phyloP scores from a whole-genome alignment of 2,797 vertebrate genomes.

The Hephaestus fuliginosus region DNA sequence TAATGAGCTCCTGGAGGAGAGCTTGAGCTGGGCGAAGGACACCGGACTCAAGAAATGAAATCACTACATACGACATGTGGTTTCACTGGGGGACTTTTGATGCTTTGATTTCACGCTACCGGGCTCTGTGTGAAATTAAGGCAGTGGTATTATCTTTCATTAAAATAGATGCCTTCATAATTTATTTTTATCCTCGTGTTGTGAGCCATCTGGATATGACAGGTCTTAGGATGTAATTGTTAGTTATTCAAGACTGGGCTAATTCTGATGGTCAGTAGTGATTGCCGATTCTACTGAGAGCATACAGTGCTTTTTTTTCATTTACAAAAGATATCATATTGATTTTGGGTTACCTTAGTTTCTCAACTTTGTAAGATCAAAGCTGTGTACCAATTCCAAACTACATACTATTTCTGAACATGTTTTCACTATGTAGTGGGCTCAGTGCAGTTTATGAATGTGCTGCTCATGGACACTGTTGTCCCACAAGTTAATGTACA shows the following conservation, averaged over 20 bases:
- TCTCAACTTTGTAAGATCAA: not conserved
- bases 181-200: constrained; percentile 34
- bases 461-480: no score
- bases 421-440: not conserved
- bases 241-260: constrained; percentile 26
- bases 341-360: no score
- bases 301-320: not conserved
- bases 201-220: constrained; percentile 32
- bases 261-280: constrained; percentile 7
- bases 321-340: not conserved
- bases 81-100: constrained; percentile 15
- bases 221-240: constrained; percentile 38
- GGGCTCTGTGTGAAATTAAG: constrained; percentile 35
- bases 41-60: constrained; percentile 13
- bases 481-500: no score
- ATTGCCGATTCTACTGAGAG: constrained; percentile 8
- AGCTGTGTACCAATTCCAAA: not conserved
- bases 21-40: constrained; percentile 29
- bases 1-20: constrained; percentile 55
- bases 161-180: constrained; percentile 21
- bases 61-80: constrained; percentile 14
- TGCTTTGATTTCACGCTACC: constrained; percentile 9
- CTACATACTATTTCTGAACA: not conserved
- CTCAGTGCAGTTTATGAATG: no score
- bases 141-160: constrained; percentile 44